Percentiles rank a stretch among this genome's conserved stretches.
These are phyloP conservation scores for Etia nguti DNA, from an alignment of 2,113 vertebrate genomes.

Conservation along the genomic window DNA sequence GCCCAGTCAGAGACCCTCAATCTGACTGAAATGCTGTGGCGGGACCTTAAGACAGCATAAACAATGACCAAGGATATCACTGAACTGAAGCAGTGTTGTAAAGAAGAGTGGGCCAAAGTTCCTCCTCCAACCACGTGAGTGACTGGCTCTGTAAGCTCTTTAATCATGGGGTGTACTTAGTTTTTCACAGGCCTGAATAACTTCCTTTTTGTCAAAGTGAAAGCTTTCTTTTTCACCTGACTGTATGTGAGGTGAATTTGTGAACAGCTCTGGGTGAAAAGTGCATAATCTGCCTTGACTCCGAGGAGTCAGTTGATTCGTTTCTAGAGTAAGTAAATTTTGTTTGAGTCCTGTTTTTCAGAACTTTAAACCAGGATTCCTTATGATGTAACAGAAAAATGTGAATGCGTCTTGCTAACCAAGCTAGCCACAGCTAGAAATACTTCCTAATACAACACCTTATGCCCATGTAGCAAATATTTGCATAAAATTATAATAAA, in stretches of 20 bases:
- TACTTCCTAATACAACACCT: not conserved
- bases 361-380: not conserved
- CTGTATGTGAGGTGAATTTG: not conserved
- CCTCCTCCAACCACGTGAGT: not conserved
- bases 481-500: not conserved
- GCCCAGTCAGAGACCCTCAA: no score
- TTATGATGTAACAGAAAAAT: not conserved
- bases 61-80: not conserved
- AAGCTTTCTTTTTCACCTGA: not conserved
- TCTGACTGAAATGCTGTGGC: not conserved
- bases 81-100: not conserved
- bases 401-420: not conserved
- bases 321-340: not conserved
- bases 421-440: not conserved
- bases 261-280: not conserved
- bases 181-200: not conserved
- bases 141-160: not conserved
- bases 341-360: not conserved
- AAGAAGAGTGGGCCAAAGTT: not conserved
- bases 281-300: not conserved
- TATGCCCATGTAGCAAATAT: not conserved
- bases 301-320: not conserved
- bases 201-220: not conserved
- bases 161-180: not conserved
- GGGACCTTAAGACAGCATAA: not conserved